Evolutionary conservation across 2,113 vertebrate species (phyloP).

Genomic region (Chascanopsetta lugubris): DNA sequence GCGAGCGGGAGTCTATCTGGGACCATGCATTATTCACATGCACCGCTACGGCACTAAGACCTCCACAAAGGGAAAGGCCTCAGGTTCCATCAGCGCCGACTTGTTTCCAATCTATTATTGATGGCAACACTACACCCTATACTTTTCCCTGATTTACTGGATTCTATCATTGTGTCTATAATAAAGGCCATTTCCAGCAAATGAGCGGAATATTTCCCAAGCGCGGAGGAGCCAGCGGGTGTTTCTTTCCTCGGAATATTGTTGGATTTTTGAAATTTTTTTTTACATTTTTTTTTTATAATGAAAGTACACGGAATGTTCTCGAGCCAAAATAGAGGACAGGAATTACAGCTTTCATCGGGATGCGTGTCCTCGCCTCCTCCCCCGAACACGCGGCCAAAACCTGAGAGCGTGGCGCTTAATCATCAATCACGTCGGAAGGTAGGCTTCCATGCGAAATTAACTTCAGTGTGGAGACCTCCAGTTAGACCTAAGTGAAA

Average conservation of each 20-base stretch:
- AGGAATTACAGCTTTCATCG: neutral
- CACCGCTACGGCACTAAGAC: conserved; percentile 76
- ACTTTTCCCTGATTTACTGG: conserved; percentile 80
- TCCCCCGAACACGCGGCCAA: conserved; percentile 16
- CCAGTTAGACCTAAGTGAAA: conserved; percentile 68
- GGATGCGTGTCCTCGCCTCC: neutral
- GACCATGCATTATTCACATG: conserved; percentile 81
- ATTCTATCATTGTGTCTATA: conserved; percentile 78
- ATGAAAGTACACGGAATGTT: neutral
- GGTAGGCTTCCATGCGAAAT: conserved; percentile 62
- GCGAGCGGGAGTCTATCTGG: conserved; percentile 70
- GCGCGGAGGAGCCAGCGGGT: conserved; percentile 47
- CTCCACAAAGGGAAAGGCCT: conserved; percentile 77
- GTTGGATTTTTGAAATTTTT: conserved; percentile 12
- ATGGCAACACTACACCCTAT: conserved; percentile 78
- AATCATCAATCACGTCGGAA: conserved; percentile 67
- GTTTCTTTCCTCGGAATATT: conserved; percentile 37
- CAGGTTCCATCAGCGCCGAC: conserved; percentile 76
- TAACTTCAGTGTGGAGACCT: conserved; percentile 67
- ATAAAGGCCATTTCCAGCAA: conserved; percentile 76
- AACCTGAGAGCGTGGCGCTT: conserved; percentile 49
- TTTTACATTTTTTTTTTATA: conserved; percentile 4
- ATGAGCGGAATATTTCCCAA: conserved; percentile 70
- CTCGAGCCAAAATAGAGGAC: too few relatives aligned
- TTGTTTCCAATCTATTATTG: conserved; percentile 81